Evolutionary conservation across 2,113 vertebrate species (phyloP).

Genomic region (Malurus alboscapulatus): DNA sequence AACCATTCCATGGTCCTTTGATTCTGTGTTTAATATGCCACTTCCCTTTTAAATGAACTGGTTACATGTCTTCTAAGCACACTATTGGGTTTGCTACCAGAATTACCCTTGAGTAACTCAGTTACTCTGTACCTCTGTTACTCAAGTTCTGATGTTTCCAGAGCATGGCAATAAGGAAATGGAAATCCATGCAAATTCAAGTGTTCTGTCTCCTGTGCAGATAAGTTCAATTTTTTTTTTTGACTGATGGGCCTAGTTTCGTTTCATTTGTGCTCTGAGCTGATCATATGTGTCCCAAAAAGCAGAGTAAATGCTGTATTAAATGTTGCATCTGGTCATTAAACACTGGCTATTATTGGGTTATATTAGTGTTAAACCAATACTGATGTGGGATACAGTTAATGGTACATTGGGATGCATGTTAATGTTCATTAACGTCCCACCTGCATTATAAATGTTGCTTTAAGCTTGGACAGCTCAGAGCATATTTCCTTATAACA

Average conservation of each 20-base stretch:
- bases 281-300: background rate
- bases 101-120: background rate
- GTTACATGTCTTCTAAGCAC: background rate
- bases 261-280: background rate
- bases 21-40: background rate
- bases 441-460: background rate
- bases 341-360: background rate
- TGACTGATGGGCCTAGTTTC: background rate
- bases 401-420: background rate
- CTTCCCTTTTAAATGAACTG: background rate
- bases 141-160: background rate
- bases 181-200: background rate
- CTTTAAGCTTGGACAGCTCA: background rate
- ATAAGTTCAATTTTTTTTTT: background rate
- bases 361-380: background rate
- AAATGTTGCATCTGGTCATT: background rate
- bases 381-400: background rate
- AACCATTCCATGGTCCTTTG: background rate
- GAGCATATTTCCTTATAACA: background rate
- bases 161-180: background rate
- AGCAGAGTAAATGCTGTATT: background rate
- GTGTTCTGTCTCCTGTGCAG: background rate
- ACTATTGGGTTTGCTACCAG: background rate
- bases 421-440: background rate
- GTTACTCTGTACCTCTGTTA: background rate